These are phyloP conservation scores for Watsonalla binaria DNA, from an alignment of 2,888 invertebrate species.

Conservation along the genomic window DNA sequence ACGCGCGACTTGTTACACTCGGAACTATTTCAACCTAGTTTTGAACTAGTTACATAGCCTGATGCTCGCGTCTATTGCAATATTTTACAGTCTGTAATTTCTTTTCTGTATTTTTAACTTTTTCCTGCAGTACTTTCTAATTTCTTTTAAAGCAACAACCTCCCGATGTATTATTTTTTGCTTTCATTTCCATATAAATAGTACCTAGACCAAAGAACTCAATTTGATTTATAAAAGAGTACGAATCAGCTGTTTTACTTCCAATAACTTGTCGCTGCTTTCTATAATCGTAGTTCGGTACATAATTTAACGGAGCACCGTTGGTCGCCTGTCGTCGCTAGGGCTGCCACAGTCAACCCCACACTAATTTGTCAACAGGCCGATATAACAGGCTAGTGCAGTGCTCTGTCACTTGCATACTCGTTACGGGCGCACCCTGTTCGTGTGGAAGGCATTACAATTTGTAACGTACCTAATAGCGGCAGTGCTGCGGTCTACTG, in stretches of 20 bases:
- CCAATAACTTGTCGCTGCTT: neutral
- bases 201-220: too few relatives aligned
- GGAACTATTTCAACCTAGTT: neutral
- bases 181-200: neutral
- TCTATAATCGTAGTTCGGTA: conserved; percentile 27
- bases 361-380: conserved; percentile 51
- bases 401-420: conserved; percentile 25
- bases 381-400: conserved; percentile 33
- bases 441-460: conserved; percentile 22
- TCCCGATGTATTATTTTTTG: too few relatives aligned
- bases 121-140: neutral
- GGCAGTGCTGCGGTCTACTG: conserved; percentile 8
- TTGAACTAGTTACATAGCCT: neutral
- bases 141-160: neutral
- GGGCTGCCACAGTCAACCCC: conserved; percentile 40
- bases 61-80: neutral
- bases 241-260: neutral
- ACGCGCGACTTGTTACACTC: neutral
- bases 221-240: too few relatives aligned
- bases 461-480: conserved; percentile 18
- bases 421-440: conserved; percentile 16
- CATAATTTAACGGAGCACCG: conserved; percentile 35
- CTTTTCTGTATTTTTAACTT: neutral
- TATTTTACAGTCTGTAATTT: neutral
- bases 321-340: conserved; percentile 13